Conservation (phyloP, 2,888 invertebrate genomes). For the Lacanobia oleracea region DNA sequence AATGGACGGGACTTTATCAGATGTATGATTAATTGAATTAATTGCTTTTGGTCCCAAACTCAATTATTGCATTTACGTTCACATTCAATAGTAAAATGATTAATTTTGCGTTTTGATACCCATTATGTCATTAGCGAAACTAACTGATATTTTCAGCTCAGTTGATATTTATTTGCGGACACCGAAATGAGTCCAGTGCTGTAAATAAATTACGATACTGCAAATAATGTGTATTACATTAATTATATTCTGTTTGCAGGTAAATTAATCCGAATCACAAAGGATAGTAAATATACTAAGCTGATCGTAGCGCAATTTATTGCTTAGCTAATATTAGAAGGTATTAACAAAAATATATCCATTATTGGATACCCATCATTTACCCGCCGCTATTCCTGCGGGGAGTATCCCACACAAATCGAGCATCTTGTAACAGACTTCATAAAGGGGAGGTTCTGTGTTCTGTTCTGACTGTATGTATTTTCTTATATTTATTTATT, state of each 20-base stretch:
- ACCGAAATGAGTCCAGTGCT: slow-evolving; percentile 15
- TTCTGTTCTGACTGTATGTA: too few relatives aligned
- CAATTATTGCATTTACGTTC: background rate
- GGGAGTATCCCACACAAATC: too few relatives aligned
- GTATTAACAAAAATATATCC: background rate
- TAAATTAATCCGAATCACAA: slow-evolving; percentile 2
- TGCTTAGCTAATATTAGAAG: background rate
- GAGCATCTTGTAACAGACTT: too few relatives aligned
- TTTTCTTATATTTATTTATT: too few relatives aligned
- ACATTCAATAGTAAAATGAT: slow-evolving; percentile 21
- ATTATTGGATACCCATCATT: too few relatives aligned
- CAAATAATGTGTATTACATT: slow-evolving; percentile 12
- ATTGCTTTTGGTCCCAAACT: background rate
- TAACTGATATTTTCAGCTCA: slow-evolving; percentile 1
- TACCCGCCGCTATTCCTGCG: too few relatives aligned
- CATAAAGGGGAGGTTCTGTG: too few relatives aligned
- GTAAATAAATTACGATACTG: slow-evolving; percentile 16
- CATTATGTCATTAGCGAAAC: slow-evolving; percentile 6
- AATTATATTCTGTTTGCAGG: background rate
- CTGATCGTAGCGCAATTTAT: background rate
- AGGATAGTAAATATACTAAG: background rate
- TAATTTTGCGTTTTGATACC: slow-evolving; percentile 23
- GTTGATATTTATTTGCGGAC: slow-evolving; percentile 4
- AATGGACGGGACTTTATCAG: background rate
- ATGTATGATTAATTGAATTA: background rate